Evolutionary conservation across 2,888 invertebrate genomes (phyloP), one percentile per base, ranked within the genome.

Genomic region (Cephus pygmeus): DNA sequence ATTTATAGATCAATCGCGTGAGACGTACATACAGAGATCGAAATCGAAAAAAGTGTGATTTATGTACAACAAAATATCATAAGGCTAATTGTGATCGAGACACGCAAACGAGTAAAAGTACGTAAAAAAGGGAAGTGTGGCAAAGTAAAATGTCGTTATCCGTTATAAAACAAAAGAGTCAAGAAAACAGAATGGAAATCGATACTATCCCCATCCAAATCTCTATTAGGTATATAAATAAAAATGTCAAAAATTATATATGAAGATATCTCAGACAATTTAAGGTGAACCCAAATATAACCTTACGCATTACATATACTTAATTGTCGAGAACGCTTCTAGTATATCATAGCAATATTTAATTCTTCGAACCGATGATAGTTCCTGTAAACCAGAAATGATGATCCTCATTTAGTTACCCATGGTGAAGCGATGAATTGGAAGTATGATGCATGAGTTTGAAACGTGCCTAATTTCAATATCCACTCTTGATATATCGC

Each of bases 1-100:
- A 85, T 85, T 85, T 85, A 86, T 85, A 85, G 86, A 85, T 82
- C 82, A 81, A 77, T 82, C 81, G 82, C 81, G 83, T 84, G 80
- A 82, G 83, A 81, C 82, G 83, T 86, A 83, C 83, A 77, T 79
- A 79, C 76, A 73, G 78, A 85, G 86, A 85, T 85, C 86, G 86
- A 86, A 85, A 85, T 85, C 85, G 82, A 83, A 85, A 86, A 85
- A 56, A 56, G 23, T 56, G 56, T 56, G 56, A 56, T 56, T 56
- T 56, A 56, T 56, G 56, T 56, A 56, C 56, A 56, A 56, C 56
- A 56, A 56, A 56, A 56, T 56, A 56, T 56, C 56, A 56, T 56
- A 23, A 56, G 56, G 56, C 56, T 56, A 56, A 56, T 56, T 56
- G 56, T 56, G 56, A 56, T 56, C 56, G 56, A 56, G 56, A 56